A percentile compares a stretch with the other conserved stretches of the same genome.
phyloP scores from a whole-genome alignment of 2,113 vertebrate genomes.

The Neoarius graeffei region DNA sequence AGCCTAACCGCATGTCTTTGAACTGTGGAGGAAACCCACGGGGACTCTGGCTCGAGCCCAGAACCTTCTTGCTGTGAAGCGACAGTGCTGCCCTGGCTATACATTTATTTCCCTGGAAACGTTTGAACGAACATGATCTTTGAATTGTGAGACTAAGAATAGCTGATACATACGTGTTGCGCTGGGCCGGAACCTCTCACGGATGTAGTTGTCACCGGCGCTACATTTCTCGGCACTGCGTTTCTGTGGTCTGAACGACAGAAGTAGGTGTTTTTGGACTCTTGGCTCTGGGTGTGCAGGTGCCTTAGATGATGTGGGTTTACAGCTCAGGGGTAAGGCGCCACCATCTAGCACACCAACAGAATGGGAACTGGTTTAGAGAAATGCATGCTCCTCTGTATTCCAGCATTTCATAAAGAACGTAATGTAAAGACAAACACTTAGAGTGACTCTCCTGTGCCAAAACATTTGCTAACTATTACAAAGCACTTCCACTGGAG shows the following conservation, averaged over 20 bases:
- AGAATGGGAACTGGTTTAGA: background rate
- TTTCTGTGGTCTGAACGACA: conserved; percentile 63
- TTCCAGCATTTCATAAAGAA: background rate
- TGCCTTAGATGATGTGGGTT: conserved; percentile 48
- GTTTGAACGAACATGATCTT: background rate
- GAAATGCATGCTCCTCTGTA: background rate
- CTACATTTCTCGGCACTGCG: conserved; percentile 80
- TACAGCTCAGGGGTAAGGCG: conserved; percentile 70
- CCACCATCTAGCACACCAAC: conserved; percentile 70
- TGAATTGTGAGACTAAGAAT: background rate
- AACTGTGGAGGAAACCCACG: too few relatives aligned
- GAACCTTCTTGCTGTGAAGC: too few relatives aligned
- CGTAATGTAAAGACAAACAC: too few relatives aligned
- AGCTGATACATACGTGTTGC: conserved; percentile 73
- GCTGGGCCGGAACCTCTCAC: conserved; percentile 80
- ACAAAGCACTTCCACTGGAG: background rate
- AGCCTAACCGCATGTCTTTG: too few relatives aligned
- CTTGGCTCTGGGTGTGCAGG: conserved; percentile 49
- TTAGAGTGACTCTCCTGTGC: background rate
- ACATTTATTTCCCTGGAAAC: background rate
- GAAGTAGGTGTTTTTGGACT: conserved; percentile 3
- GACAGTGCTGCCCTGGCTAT: too few relatives aligned
- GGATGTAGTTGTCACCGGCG: conserved; percentile 79
- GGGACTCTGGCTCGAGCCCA: too few relatives aligned
- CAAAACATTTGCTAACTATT: background rate